Conservation (phyloP, 2,888 invertebrate species). For the Bembecia ichneumoniformis region DNA sequence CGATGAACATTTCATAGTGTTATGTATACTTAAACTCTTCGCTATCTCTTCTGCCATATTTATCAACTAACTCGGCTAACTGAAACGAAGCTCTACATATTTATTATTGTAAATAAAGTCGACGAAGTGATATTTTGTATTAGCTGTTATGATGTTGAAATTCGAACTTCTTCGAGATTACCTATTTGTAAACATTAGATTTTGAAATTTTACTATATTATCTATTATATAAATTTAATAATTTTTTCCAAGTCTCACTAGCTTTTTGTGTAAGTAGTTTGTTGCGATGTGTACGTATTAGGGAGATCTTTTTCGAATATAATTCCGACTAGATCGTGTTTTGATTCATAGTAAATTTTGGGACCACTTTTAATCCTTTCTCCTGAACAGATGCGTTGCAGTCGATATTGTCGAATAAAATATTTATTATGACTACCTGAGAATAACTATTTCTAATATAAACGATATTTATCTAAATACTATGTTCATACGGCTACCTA, state of each 20-base stretch:
- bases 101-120: slow-evolving; percentile 47
- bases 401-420: slow-evolving; percentile 18
- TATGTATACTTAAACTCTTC: slow-evolving; percentile 11
- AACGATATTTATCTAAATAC: not conserved
- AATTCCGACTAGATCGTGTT: slow-evolving; percentile 43
- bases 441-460: not conserved
- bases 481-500: slow-evolving; percentile 27
- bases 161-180: slow-evolving; percentile 13
- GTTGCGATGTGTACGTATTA: slow-evolving; percentile 24
- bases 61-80: slow-evolving; percentile 37
- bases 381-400: slow-evolving; percentile 26
- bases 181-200: slow-evolving; percentile 38
- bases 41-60: slow-evolving; percentile 22
- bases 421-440: not conserved
- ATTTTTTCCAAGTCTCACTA: slow-evolving; percentile 35
- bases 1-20: slow-evolving; percentile 8
- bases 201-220: slow-evolving; percentile 24
- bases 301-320: slow-evolving; percentile 18
- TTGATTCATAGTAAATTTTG: slow-evolving; percentile 68
- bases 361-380: slow-evolving; percentile 56
- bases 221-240: not conserved
- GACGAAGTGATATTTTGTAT: slow-evolving; percentile 60
- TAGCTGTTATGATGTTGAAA: slow-evolving; percentile 42
- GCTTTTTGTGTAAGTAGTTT: slow-evolving; percentile 50
- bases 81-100: slow-evolving; percentile 42